Percentiles rank a stretch among this genome's conserved stretches.
These are phyloP conservation scores for Sebastes miniatus DNA, from an alignment of 2,797 vertebrate species.

Conservation along the genomic window DNA sequence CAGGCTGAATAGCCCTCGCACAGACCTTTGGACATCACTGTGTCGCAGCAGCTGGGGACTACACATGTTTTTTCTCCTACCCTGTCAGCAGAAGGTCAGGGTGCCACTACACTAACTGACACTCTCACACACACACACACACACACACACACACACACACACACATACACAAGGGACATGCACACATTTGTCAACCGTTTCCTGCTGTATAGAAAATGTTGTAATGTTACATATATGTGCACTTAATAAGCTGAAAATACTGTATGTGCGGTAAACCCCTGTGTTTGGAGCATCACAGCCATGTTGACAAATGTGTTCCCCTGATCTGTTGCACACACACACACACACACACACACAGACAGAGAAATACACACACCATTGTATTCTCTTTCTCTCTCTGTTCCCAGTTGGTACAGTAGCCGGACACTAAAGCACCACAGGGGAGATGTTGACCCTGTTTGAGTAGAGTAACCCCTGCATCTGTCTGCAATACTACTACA, in stretches of 20 bases:
- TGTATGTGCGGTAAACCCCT: slow-evolving; percentile 1
- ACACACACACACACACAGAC: background rate
- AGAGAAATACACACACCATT: background rate
- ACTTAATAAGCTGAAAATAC: slow-evolving; percentile 3
- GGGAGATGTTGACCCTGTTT: slow-evolving; percentile 78
- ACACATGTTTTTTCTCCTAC: slow-evolving; percentile 60
- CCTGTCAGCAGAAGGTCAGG: slow-evolving; percentile 78
- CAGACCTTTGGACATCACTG: slow-evolving; percentile 68
- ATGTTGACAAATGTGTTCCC: slow-evolving; percentile 16
- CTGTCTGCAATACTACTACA: slow-evolving; percentile 65
- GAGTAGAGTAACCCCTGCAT: slow-evolving; percentile 68
- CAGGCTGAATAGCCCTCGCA: slow-evolving; percentile 66
- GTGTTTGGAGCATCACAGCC: slow-evolving; percentile 17
- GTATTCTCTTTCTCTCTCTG: slow-evolving; percentile 10
- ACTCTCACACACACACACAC: background rate
- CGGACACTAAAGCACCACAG: slow-evolving; percentile 65
- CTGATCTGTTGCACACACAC: slow-evolving; percentile 15
- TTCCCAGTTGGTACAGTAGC: slow-evolving; percentile 32
- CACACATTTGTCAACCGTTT: background rate
- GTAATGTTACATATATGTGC: background rate
- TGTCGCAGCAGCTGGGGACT: slow-evolving; percentile 75
- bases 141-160: background rate
- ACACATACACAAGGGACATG: slow-evolving; percentile 8
- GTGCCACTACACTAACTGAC: slow-evolving; percentile 52
- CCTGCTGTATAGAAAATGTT: background rate